Evolutionary conservation across 2,113 vertebrate genomes (phyloP).

Genomic region (Bambusicola thoracicus): DNA sequence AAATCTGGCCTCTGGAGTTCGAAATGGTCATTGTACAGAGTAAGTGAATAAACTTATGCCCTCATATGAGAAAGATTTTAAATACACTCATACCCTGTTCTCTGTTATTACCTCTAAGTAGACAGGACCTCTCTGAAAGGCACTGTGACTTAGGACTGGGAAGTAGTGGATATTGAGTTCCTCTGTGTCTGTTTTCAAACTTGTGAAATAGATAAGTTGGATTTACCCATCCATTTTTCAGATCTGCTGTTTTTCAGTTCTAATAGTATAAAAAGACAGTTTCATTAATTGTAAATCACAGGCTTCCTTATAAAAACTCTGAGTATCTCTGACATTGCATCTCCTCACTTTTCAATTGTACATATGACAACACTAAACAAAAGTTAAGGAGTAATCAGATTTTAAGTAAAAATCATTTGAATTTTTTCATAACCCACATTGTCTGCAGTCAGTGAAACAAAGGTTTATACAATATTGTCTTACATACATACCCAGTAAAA

Average conservation of each 20-base stretch:
- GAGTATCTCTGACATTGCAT: background rate
- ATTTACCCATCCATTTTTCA: background rate
- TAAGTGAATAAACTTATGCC: background rate
- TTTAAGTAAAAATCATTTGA: background rate
- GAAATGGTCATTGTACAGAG: background rate
- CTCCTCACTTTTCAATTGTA: background rate
- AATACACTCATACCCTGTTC: accelerated
- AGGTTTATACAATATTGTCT: accelerated
- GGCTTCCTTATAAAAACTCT: background rate
- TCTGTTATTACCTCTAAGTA: background rate
- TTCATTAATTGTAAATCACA: background rate
- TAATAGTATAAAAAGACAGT: background rate
- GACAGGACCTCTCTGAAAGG: background rate
- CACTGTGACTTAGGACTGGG: accelerated
- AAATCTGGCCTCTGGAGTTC: background rate
- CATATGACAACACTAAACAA: background rate
- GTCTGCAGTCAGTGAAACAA: background rate
- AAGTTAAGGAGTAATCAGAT: background rate
- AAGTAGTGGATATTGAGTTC: background rate
- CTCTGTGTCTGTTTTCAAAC: background rate
- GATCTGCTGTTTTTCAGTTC: background rate
- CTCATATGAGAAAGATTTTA: background rate
- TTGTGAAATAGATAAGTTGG: background rate
- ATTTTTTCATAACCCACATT: background rate
- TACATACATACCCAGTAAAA: background rate